A percentile compares a stretch with the other conserved stretches of the same genome.
Evolutionary conservation across 2,888 invertebrate genomes (phyloP).

Genomic region (Acrocyrtus sp.): DNA sequence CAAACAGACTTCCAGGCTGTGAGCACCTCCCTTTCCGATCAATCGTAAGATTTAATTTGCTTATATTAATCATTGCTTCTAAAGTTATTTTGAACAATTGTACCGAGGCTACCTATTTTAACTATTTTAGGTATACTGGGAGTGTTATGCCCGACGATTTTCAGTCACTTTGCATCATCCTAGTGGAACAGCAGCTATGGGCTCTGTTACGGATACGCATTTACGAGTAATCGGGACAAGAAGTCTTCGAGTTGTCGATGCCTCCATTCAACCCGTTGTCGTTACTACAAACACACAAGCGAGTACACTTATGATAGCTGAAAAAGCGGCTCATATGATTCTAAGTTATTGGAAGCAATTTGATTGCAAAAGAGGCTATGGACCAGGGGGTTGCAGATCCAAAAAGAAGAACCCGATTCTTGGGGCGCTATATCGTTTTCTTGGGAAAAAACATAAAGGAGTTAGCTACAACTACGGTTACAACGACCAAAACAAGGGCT

Average conservation of each 20-base stretch:
- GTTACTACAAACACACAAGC: conserved; percentile 16
- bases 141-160: conserved; percentile 50
- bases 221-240: conserved; percentile 16
- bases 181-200: conserved; percentile 54
- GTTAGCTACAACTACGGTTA: too few relatives aligned
- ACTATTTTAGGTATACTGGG: too few relatives aligned
- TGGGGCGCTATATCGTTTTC: too few relatives aligned
- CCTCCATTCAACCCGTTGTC: conserved; percentile 11
- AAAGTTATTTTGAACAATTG: too few relatives aligned
- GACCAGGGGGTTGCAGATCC: too few relatives aligned
- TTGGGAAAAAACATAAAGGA: too few relatives aligned
- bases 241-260: conserved; percentile 12
- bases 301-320: conserved; percentile 19
- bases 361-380: too few relatives aligned
- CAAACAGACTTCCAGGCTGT: conserved; percentile 6
- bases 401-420: too few relatives aligned
- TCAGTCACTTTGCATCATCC: conserved; percentile 59
- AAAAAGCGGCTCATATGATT: conserved; percentile 10
- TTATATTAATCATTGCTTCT: too few relatives aligned
- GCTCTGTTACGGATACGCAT: conserved; percentile 49
- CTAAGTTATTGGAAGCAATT: conserved; percentile 10
- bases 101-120: too few relatives aligned
- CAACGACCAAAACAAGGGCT: too few relatives aligned
- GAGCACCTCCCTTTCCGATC: conserved; percentile 3
- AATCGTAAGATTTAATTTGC: too few relatives aligned